Evolutionary conservation across 1,140 invertebrate genomes (phyloP).

Genomic region (Drosophila virilis): DNA sequence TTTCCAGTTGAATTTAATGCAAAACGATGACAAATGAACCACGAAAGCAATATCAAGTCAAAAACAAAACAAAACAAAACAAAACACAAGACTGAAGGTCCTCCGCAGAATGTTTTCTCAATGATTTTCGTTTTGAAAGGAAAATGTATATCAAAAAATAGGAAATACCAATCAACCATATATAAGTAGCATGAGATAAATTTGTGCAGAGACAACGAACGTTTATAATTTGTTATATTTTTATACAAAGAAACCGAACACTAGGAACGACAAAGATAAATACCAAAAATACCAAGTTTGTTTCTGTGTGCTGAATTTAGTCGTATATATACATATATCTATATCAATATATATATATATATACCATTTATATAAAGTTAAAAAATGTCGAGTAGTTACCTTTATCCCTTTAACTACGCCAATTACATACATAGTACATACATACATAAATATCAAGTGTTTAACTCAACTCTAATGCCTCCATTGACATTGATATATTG

Average conservation of each 20-base stretch:
- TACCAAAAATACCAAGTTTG: slow-evolving; percentile 16
- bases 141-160: slow-evolving; percentile 14
- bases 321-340: slow-evolving; percentile 1
- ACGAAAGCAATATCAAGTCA: slow-evolving; percentile 65
- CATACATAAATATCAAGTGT: slow-evolving; percentile 57
- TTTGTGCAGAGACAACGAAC: slow-evolving; percentile 68
- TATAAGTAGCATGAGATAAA: slow-evolving; percentile 31
- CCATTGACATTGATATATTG: slow-evolving; percentile 77
- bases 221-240: slow-evolving; percentile 81
- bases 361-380: slow-evolving; percentile 12
- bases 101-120: slow-evolving; percentile 73
- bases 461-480: slow-evolving; percentile 76
- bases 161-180: slow-evolving; percentile 44
- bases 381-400: slow-evolving; percentile 47
- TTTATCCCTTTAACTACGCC: slow-evolving; percentile 65
- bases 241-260: slow-evolving; percentile 60
- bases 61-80: slow-evolving; percentile 5
- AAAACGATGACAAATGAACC: slow-evolving; percentile 41
- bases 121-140: slow-evolving; percentile 51
- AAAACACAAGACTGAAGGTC: slow-evolving; percentile 76
- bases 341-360: slow-evolving; percentile 26
- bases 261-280: slow-evolving; percentile 5
- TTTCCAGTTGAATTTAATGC: slow-evolving; percentile 38
- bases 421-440: slow-evolving; percentile 43
- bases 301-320: slow-evolving; percentile 23